A percentile compares a stretch with the other conserved stretches of the same genome.
phyloP scores from a whole-genome alignment of 92 coral and sea anemone genomes.

The Bergia sp. region DNA sequence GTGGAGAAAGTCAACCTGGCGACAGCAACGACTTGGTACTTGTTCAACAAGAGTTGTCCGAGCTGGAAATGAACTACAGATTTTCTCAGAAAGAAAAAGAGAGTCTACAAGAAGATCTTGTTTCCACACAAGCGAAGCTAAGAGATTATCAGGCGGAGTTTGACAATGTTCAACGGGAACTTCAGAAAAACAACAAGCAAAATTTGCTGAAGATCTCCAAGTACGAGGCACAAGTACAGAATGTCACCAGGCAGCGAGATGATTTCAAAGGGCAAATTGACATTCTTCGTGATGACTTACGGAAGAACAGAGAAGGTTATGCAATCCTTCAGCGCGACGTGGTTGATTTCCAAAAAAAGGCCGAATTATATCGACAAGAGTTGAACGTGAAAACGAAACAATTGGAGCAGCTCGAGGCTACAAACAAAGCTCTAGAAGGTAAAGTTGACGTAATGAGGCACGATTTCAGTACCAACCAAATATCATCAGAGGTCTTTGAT shows the following conservation, averaged over 20 bases:
- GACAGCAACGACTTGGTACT: constrained; percentile 75
- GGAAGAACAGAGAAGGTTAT: constrained; percentile 82
- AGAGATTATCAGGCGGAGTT: constrained; percentile 85
- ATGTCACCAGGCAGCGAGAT: constrained; percentile 83
- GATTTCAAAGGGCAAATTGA: constrained; percentile 89
- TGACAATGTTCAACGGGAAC: constrained; percentile 85
- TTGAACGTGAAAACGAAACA: constrained; percentile 77
- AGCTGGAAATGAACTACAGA: constrained; percentile 89
- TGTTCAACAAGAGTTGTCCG: constrained; percentile 85
- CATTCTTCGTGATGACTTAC: constrained; percentile 78
- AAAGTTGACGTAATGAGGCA: constrained; percentile 89
- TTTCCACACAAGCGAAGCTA: constrained; percentile 74
- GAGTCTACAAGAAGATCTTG: constrained; percentile 85
- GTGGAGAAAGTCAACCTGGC: constrained; percentile 57
- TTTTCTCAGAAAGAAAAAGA: constrained; percentile 94
- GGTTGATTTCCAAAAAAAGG: constrained; percentile 84
- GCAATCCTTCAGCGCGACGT: constrained; percentile 85
- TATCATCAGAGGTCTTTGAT: constrained; percentile 82
- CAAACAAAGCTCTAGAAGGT: constrained; percentile 82
- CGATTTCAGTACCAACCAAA: constrained; percentile 82
- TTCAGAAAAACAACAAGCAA: constrained; percentile 88
- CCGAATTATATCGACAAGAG: constrained; percentile 84
- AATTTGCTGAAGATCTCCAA: constrained; percentile 83
- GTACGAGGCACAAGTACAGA: constrained; percentile 91
- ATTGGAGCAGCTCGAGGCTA: constrained; percentile 79